These are phyloP conservation scores for Dysidea cf. avara DNA, from an alignment of 37 sponge, comb jelly and placozoan genomes.

Conservation along the genomic window DNA sequence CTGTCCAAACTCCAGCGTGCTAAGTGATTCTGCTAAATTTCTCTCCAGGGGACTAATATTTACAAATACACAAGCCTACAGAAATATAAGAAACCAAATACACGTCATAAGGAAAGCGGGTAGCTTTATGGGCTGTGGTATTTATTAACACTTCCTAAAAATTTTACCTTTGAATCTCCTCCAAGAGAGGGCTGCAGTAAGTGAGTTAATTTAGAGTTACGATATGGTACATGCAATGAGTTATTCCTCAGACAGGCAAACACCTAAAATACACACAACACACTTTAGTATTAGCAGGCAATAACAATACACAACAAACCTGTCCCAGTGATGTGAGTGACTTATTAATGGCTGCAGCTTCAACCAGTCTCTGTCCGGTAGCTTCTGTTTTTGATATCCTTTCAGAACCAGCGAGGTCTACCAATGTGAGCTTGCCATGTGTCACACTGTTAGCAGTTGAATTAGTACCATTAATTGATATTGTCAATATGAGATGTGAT, in stretches of 20 bases:
- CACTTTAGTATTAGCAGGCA: no score
- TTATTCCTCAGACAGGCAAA: slow-evolving; percentile 61
- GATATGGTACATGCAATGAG: slow-evolving; percentile 79
- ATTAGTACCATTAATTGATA: slow-evolving; percentile 62
- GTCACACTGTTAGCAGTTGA: slow-evolving; percentile 51
- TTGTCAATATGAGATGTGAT: slow-evolving; percentile 68
- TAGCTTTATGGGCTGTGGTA: neutral
- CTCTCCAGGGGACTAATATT: slow-evolving; percentile 67
- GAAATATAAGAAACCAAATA: neutral
- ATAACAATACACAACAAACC: slow-evolving; percentile 34
- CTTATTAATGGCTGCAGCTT: slow-evolving; percentile 88
- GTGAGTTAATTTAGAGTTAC: slow-evolving; percentile 81
- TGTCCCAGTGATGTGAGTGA: slow-evolving; percentile 80
- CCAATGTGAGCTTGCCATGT: slow-evolving; percentile 63
- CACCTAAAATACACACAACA: slow-evolving; percentile 46
- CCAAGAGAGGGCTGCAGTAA: slow-evolving; percentile 76
- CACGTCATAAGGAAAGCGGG: no score
- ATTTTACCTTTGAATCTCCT: slow-evolving; percentile 78
- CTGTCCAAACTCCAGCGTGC: slow-evolving; percentile 76
- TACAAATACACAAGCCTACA: slow-evolving; percentile 83
- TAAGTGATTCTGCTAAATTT: slow-evolving; percentile 70
- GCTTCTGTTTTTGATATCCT: slow-evolving; percentile 82
- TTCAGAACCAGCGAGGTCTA: slow-evolving; percentile 86
- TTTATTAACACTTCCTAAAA: neutral
- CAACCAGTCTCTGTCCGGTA: slow-evolving; percentile 68